phyloP scores from a whole-genome alignment of 2,888 invertebrate species.

The Anoplius nigerrimus region DNA sequence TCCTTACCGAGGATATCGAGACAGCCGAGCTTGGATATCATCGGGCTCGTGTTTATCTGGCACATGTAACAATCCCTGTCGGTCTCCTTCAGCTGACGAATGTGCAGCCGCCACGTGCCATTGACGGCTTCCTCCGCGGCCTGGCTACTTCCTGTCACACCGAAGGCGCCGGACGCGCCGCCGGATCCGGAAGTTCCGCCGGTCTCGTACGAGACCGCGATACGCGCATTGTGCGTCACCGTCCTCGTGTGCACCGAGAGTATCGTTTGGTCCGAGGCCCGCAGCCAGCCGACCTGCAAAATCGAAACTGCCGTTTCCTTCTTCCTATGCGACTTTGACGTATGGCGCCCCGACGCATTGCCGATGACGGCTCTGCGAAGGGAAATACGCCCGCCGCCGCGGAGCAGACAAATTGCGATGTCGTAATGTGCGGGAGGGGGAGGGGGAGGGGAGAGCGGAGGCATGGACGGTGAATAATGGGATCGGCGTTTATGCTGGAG shows the following conservation, averaged over 20 bases:
- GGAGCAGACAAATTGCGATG: too few species aligned
- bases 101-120: conserved; percentile 90
- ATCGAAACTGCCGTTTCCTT: conserved; percentile 42
- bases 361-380: too few species aligned
- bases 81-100: conserved; percentile 86
- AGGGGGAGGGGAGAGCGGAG: too few species aligned
- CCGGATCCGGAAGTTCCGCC: conserved; percentile 56
- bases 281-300: conserved; percentile 90
- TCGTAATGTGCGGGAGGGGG: too few species aligned
- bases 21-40: conserved; percentile 92
- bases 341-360: too few species aligned
- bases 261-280: conserved; percentile 93
- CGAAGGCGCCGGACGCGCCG: conserved; percentile 78
- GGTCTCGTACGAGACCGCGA: conserved; percentile 88
- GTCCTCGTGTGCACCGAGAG: conserved; percentile 89
- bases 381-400: too few species aligned
- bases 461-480: too few species aligned
- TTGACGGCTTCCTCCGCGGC: conserved; percentile 88
- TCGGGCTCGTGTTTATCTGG: conserved; percentile 91
- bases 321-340: neutral
- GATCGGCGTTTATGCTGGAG: too few species aligned
- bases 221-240: conserved; percentile 89
- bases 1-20: conserved; percentile 89
- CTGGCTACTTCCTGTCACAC: conserved; percentile 88
- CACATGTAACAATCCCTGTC: conserved; percentile 95